Base-by-base conservation (phyloP, 1,140 invertebrate species). In the Dolichoris vasculosae region DNA sequence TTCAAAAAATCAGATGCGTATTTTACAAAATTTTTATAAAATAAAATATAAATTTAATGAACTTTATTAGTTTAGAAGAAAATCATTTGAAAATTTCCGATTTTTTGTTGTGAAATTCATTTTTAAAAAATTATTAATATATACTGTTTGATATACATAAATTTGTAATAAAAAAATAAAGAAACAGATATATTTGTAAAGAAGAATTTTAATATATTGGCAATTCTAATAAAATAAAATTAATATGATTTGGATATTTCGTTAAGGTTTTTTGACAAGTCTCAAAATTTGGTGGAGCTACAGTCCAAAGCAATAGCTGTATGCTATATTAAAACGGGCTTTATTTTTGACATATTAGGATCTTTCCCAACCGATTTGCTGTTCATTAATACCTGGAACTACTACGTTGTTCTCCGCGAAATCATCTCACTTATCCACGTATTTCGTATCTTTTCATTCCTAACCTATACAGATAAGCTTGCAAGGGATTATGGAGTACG, bases 351-450 rank as follows among this genome's bases (percentile, higher is more conserved):
- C 32, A 1, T 93, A 0, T 0, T 93, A 0, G 90, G 89, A 9
- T 93, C 92, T 2, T 87, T 92, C 20, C 91, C 91, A 43, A 93
- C 91, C 0, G 92, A 93, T 32, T 8, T 89, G 30, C 87, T 88
- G 40, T 93, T 91, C 69, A 40, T 88, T 0, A 20, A 0, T 2
- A 26, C 0, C 0, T 91, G 89, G 89, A 3, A 89, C 0, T 76
- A 90, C 0, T 46, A 77, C 20, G 80, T 69, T 20, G 84, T 93
- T 1, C 11, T 80, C 0, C 89, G 90, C 8, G 89, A 92, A 77
- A 30, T 90, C 23, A 51, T 75, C 0, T 88, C 91, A 1, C 43
- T 93, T 26, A 35, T 91, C 0, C 91, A 88, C 69, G 46, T 90
- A 2, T 90, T 93, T n/a, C 89, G 92, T 3, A 46, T 90, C 0